Evolutionary conservation across 2,797 vertebrate genomes (phyloP).

Genomic region (Gorsachius magnificus): DNA sequence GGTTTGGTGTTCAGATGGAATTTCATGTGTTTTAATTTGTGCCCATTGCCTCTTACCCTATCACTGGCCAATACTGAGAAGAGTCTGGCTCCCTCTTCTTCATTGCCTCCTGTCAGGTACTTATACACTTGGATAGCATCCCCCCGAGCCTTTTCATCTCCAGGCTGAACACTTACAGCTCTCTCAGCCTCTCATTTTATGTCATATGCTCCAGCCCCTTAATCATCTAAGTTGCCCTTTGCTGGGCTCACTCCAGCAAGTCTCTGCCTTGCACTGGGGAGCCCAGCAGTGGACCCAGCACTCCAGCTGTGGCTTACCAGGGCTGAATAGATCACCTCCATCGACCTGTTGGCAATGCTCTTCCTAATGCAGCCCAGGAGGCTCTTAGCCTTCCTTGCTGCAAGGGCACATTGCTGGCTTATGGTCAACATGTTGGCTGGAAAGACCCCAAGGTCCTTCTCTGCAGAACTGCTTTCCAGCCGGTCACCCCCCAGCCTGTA

Average conservation of each 20-base stretch:
- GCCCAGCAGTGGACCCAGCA: background rate
- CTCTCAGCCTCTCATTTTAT: background rate
- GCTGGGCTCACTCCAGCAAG: background rate
- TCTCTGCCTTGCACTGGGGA: background rate
- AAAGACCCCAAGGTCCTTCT: background rate
- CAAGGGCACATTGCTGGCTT: background rate
- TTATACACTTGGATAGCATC: background rate
- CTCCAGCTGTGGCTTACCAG: background rate
- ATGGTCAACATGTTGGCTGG: background rate
- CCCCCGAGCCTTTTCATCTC: background rate
- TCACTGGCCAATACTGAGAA: too few relatives aligned
- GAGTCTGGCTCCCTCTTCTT: background rate
- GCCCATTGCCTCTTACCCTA: too few relatives aligned
- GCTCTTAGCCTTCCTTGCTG: background rate
- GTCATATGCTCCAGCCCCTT: background rate
- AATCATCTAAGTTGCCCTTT: background rate
- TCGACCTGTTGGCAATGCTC: background rate
- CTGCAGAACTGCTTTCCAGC: background rate
- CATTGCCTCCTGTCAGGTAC: fast-evolving
- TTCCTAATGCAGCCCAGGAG: background rate
- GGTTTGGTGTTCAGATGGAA: too few relatives aligned
- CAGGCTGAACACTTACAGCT: background rate
- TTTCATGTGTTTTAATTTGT: too few relatives aligned
- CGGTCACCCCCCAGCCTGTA: background rate
- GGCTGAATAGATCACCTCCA: background rate